Conservation (phyloP, 1,140 invertebrate genomes). For the Laodelphax striatellus region DNA sequence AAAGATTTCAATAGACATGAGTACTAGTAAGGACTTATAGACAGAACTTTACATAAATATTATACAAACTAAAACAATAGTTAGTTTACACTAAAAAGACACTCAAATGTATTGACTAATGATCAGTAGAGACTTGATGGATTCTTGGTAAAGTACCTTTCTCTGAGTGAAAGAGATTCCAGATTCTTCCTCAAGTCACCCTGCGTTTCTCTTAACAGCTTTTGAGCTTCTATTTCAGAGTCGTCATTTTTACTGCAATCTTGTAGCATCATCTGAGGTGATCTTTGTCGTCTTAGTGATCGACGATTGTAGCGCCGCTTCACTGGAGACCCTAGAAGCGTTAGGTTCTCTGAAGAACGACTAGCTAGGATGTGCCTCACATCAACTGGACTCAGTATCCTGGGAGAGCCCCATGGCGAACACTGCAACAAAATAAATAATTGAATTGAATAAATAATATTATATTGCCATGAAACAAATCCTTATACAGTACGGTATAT, state of each 20-base stretch:
- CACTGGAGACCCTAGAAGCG: conserved; percentile 28
- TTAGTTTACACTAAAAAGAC: too few relatives aligned
- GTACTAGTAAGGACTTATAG: too few relatives aligned
- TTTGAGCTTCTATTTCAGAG: conserved; percentile 24
- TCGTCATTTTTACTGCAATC: background rate
- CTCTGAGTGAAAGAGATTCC: conserved; percentile 26
- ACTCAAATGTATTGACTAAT: too few relatives aligned
- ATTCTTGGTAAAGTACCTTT: conserved; percentile 17
- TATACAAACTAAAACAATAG: too few relatives aligned
- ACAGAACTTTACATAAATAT: too few relatives aligned
- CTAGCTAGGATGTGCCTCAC: conserved; percentile 36
- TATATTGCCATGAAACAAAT: too few relatives aligned
- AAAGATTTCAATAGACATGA: background rate
- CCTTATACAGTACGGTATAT: too few relatives aligned
- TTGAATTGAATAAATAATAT: too few relatives aligned
- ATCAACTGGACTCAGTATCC: conserved; percentile 39
- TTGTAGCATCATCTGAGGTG: background rate
- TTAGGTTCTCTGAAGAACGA: conserved; percentile 38
- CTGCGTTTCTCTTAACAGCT: conserved; percentile 27
- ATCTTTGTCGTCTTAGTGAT: conserved; percentile 23
- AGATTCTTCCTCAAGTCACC: conserved; percentile 28
- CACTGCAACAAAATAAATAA: conserved; percentile 25
- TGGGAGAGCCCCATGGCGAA: conserved; percentile 41
- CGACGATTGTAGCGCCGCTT: conserved; percentile 28
- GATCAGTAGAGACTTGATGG: too few relatives aligned